Evolutionary conservation across 2,888 invertebrate genomes (phyloP).

Genomic region (Ctenicera cuprea): DNA sequence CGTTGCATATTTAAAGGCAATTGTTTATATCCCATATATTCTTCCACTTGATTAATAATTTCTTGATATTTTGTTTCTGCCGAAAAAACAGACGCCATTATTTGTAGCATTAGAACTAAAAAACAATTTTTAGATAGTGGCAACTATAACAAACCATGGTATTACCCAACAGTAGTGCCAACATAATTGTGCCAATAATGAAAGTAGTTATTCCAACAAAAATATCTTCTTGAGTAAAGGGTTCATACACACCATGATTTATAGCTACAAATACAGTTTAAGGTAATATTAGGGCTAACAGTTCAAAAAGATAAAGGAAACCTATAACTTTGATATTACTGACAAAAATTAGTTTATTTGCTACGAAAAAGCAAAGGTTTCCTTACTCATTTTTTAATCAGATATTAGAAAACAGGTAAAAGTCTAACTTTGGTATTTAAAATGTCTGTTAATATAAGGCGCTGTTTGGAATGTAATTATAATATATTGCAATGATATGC

Average conservation of each 20-base stretch:
- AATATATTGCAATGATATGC: too few relatives aligned
- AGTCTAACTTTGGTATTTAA: too few relatives aligned
- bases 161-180: constrained; percentile 26
- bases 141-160: background rate
- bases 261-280: constrained; percentile 3
- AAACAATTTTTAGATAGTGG: background rate
- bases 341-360: too few relatives aligned
- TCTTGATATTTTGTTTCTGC: constrained; percentile 69
- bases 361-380: too few relatives aligned
- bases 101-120: constrained; percentile 65
- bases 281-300: too few relatives aligned
- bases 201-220: constrained; percentile 28
- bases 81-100: constrained; percentile 59
- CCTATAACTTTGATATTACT: too few relatives aligned
- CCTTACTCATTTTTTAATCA: too few relatives aligned
- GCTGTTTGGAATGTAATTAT: too few relatives aligned
- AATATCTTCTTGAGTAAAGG: constrained; percentile 28
- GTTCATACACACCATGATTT: constrained; percentile 11
- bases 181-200: constrained; percentile 31
- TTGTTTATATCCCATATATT: constrained; percentile 70
- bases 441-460: too few relatives aligned
- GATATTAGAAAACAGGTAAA: too few relatives aligned
- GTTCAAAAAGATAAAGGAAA: too few relatives aligned
- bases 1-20: constrained; percentile 67
- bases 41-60: constrained; percentile 69